Evolutionary conservation across 2,888 invertebrate genomes (phyloP).

Genomic region (Athalia rosae): DNA sequence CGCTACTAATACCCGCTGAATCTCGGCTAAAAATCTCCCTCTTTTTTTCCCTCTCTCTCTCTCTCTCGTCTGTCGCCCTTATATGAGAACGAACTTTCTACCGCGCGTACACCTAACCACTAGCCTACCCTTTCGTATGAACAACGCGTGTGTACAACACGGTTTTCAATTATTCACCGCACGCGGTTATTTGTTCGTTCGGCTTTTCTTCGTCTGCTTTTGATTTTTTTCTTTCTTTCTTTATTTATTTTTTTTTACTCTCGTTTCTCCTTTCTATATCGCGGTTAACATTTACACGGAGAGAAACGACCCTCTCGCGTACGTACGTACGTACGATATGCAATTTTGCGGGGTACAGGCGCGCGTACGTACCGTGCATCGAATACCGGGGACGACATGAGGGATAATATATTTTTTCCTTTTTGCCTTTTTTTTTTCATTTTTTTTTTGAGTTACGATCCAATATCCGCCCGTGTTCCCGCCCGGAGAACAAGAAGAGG

Average conservation of each 20-base stretch:
- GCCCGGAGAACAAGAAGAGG: no score
- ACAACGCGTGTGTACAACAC: background rate
- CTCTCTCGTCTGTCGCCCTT: no score
- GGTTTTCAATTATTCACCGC: conserved; percentile 36
- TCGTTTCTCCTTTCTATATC: conserved; percentile 37
- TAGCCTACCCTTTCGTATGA: conserved; percentile 30
- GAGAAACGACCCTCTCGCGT: conserved; percentile 21
- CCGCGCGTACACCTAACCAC: background rate
- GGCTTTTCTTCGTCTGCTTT: conserved; percentile 16
- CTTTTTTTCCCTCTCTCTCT: no score
- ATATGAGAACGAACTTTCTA: background rate
- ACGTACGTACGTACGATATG: conserved; percentile 5
- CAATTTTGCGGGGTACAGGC: no score
- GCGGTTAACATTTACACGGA: no score
- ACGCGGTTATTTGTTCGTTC: conserved; percentile 36
- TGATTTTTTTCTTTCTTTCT: conserved; percentile 21
- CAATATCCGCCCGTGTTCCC: no score
- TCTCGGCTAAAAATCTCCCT: no score
- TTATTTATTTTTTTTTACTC: conserved; percentile 30
- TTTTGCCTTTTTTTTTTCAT: conserved; percentile 20
- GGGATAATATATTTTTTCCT: conserved; percentile 33
- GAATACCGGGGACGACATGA: background rate
- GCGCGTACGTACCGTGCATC: no score
- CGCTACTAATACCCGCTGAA: no score
- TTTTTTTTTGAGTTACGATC: background rate